phyloP scores from a whole-genome alignment of 2,888 invertebrate species.

The Neoascia interrupta region DNA sequence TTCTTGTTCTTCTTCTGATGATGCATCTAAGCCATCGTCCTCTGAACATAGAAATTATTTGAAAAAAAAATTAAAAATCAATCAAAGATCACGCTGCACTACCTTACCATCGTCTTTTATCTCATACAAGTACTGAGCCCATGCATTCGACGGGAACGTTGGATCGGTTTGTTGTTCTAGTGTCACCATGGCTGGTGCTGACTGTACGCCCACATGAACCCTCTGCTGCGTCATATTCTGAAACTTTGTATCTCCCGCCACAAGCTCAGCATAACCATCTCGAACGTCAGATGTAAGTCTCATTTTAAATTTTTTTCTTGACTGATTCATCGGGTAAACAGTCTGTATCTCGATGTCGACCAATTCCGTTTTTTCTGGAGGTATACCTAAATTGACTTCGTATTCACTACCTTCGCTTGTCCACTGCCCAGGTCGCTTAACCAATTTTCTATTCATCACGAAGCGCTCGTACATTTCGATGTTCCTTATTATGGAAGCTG shows the following conservation, averaged over 20 bases:
- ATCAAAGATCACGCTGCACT: neutral
- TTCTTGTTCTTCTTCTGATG: constrained; percentile 74
- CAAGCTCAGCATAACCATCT: constrained; percentile 86
- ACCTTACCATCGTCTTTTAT: constrained; percentile 75
- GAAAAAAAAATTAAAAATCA: neutral
- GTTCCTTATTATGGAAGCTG: constrained; percentile 81
- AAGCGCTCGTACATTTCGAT: constrained; percentile 80
- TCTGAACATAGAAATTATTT: constrained; percentile 71
- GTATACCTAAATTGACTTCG: constrained; percentile 82
- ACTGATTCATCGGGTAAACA: constrained; percentile 81
- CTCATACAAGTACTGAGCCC: constrained; percentile 84
- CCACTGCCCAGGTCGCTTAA: constrained; percentile 83
- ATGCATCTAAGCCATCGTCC: constrained; percentile 73
- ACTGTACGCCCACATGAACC: constrained; percentile 83
- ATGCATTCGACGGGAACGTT: constrained; percentile 85
- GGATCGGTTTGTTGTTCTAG: constrained; percentile 85
- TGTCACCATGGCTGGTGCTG: constrained; percentile 80
- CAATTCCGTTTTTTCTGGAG: constrained; percentile 81
- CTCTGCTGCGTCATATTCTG: constrained; percentile 82
- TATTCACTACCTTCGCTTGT: constrained; percentile 83
- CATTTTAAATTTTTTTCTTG: constrained; percentile 80
- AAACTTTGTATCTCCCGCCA: constrained; percentile 81
- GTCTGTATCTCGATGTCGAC: constrained; percentile 85
- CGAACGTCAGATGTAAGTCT: constrained; percentile 82
- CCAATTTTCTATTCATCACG: constrained; percentile 81